These are phyloP conservation scores for Tetramorium simillimum DNA, from an alignment of 1,140 invertebrate species.

Conservation along the genomic window DNA sequence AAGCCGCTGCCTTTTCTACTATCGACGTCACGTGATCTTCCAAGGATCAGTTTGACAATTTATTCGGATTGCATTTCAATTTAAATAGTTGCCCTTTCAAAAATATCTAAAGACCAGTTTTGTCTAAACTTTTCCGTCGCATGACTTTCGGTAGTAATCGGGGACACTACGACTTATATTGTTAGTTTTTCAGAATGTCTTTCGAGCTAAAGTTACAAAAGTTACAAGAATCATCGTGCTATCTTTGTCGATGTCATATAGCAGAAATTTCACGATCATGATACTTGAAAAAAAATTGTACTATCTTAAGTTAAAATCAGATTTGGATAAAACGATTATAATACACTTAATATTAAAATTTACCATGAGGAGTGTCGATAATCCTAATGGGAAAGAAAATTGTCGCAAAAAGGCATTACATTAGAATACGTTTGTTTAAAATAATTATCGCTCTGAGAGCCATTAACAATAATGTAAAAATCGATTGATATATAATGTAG, in stretches of 20 bases:
- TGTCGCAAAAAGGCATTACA: constrained; percentile 3
- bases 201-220: background rate
- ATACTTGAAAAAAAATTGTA: background rate
- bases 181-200: background rate
- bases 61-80: background rate
- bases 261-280: background rate
- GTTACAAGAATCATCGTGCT: background rate
- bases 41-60: constrained; percentile 28
- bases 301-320: background rate
- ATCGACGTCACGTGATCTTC: constrained; percentile 54
- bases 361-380: constrained; percentile 3
- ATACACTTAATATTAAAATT: background rate
- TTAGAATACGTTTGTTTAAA: background rate
- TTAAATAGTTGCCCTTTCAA: background rate
- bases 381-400: constrained; percentile 38
- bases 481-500: background rate
- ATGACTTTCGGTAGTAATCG: background rate
- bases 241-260: background rate
- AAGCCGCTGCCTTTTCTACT: constrained; percentile 43
- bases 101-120: background rate
- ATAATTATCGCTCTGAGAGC: background rate
- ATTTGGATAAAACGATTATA: constrained; percentile 3
- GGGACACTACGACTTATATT: background rate
- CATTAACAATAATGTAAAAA: background rate
- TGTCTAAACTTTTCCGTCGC: background rate